Evolutionary conservation across 1,140 invertebrate species (phyloP).

Genomic region (Achatina immaculata): DNA sequence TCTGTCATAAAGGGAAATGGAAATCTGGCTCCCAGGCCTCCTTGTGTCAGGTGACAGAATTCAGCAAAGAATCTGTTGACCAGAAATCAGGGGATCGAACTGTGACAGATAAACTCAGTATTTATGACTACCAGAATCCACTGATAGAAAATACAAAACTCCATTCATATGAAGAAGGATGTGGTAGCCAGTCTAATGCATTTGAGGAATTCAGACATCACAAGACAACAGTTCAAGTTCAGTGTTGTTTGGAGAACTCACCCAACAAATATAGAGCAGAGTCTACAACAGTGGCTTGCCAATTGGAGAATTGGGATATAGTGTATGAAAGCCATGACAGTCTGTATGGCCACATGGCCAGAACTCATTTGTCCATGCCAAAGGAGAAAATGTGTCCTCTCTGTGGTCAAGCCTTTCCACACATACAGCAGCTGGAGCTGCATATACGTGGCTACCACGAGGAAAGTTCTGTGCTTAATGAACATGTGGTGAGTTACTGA

Average conservation of each 20-base stretch:
- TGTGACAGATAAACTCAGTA: background rate
- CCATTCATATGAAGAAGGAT: background rate
- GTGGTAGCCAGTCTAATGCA: background rate
- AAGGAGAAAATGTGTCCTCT: constrained; percentile 17
- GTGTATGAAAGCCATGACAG: background rate
- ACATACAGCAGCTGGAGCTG: constrained; percentile 13
- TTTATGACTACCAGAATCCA: background rate
- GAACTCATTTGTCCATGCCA: background rate
- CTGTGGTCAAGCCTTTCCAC: constrained; percentile 13
- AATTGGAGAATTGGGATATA: too few species aligned
- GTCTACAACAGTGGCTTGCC: background rate
- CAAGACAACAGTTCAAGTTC: background rate
- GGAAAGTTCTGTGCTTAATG: constrained; percentile 12
- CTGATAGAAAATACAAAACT: background rate
- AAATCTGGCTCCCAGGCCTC: background rate
- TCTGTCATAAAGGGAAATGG: background rate
- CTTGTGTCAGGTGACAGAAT: background rate
- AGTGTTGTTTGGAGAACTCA: background rate
- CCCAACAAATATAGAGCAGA: background rate
- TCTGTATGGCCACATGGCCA: background rate
- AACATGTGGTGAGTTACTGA: background rate
- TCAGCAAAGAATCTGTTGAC: background rate
- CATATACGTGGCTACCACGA: background rate
- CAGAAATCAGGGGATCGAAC: background rate
- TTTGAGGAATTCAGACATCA: background rate